Base-by-base conservation (phyloP, 2,797 vertebrate species). In the Chromis chromis region DNA sequence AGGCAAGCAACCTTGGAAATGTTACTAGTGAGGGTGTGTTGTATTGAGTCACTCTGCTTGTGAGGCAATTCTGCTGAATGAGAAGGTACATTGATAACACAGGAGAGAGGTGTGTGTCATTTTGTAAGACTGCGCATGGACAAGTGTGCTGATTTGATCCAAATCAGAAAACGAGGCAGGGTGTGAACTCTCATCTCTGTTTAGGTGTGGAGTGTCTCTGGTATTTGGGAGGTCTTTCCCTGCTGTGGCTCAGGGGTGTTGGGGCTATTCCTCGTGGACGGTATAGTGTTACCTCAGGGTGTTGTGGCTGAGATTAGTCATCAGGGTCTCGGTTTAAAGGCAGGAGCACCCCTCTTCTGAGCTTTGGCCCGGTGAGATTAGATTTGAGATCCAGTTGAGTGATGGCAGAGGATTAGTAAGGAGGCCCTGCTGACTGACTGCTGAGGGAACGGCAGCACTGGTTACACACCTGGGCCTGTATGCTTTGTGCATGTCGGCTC, bases 371-470 rank as follows among this genome's bases (percentile, higher is more conserved):
- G 55, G 74, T 16, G 24, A 88, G 89, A 91, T 93, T 93, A 91
- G 66, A 73, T 72, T 60, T 78, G 78, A 90, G 76, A 88, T 88
- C 73, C 65, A 86, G 86, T 86, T 93, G 92, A 93, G 89, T 92
- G 92, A 93, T 57, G 71, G 82, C 11, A 39, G 68, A 74, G 89
- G 91, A 92, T 93, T 93, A 91, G 65, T 54, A 2, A 62, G 63
- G 75, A 88, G 83, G 64, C 73, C 78, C 73, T 44, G 88, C 81
- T 90, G 89, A 91, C 79, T 83, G 91, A 90, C 83, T 78, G 88
- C 84, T 62, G 49, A 81, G 36, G 70, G 46, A 36, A 85, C 52
- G 60, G 78, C 39, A 77, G 74, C 66, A 4, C 16, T 44, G 21
- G 21, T 76, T 74, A 70, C 85, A 85, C 89, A 92, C 90, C 89